Evolutionary conservation across 1,140 invertebrate genomes (phyloP).

Genomic region (Trissolcus basalis): DNA sequence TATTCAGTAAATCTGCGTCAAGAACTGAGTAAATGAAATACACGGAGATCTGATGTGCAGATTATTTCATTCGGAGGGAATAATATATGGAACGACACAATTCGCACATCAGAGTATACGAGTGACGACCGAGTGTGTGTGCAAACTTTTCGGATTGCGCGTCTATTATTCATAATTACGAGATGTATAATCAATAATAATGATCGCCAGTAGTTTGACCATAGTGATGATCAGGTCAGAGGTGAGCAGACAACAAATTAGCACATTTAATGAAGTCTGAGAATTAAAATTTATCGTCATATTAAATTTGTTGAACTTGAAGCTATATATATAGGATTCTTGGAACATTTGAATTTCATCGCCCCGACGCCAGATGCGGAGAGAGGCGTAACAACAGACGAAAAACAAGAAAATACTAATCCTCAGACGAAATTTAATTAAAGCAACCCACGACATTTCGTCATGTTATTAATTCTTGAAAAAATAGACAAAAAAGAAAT

Average conservation of each 20-base stretch:
- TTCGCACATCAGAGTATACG: constrained; percentile 33
- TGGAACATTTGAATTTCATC: constrained; percentile 45
- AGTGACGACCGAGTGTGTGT: constrained; percentile 35
- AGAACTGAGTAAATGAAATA: constrained; percentile 47
- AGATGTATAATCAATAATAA: constrained; percentile 34
- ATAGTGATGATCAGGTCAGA: constrained; percentile 1
- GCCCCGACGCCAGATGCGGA: constrained; percentile 28
- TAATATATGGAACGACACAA: constrained; percentile 7
- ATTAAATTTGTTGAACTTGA: constrained; percentile 23
- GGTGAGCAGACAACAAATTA: constrained; percentile 1
- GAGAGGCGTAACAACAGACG: too few species aligned
- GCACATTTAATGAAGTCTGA: neutral
- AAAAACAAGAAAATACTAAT: constrained; percentile 49
- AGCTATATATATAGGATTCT: constrained; percentile 29
- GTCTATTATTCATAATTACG: constrained; percentile 42
- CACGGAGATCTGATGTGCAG: constrained; percentile 17
- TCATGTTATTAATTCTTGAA: constrained; percentile 25
- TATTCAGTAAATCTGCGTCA: constrained; percentile 31
- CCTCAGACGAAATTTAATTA: constrained; percentile 44
- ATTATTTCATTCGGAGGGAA: constrained; percentile 43
- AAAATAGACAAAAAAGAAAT: constrained; percentile 26
- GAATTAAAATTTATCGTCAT: constrained; percentile 4
- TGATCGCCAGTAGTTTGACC: constrained; percentile 14
- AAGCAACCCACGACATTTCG: constrained; percentile 21
- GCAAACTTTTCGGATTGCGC: constrained; percentile 25